phyloP scores from a whole-genome alignment of 2,797 vertebrate species.

The Spea hammondii region DNA sequence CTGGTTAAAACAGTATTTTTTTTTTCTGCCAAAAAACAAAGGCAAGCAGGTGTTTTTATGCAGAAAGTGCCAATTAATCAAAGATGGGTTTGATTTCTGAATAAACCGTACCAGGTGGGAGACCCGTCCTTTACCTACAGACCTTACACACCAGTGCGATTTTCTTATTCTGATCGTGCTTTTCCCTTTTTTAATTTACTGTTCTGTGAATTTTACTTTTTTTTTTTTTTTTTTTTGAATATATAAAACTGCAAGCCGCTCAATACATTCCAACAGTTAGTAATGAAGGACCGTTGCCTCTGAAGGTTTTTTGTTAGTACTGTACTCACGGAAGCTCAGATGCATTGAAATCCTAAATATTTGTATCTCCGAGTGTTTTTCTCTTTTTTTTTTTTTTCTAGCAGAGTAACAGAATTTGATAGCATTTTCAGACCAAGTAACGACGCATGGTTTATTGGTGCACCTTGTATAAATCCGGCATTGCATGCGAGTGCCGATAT shows the following conservation, averaged over 20 bases:
- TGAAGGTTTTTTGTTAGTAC: constrained; percentile 52
- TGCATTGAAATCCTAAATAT: constrained; percentile 52
- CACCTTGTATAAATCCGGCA: constrained; percentile 62
- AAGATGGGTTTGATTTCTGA: neutral
- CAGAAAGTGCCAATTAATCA: constrained; percentile 3
- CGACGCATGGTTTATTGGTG: constrained; percentile 64
- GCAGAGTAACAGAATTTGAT: constrained; percentile 61
- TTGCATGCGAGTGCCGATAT: constrained; percentile 63
- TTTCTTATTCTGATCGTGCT: neutral
- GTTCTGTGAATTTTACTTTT: neutral
- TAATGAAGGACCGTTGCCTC: constrained; percentile 13
- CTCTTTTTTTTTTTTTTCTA: constrained; percentile 32
- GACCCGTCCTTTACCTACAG: neutral
- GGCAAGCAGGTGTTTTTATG: neutral
- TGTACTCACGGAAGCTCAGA: constrained; percentile 40
- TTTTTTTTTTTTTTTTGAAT: neutral
- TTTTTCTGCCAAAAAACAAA: neutral
- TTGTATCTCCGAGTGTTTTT: constrained; percentile 51
- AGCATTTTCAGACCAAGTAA: constrained; percentile 61
- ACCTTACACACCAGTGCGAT: neutral
- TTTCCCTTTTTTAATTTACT: neutral
- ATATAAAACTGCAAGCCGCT: constrained; percentile 10
- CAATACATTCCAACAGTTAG: constrained; percentile 44
- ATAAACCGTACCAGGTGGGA: neutral
- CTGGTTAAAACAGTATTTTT: neutral